These are phyloP conservation scores for Clostera curtula DNA, from an alignment of 2,888 invertebrate genomes.

Conservation along the genomic window DNA sequence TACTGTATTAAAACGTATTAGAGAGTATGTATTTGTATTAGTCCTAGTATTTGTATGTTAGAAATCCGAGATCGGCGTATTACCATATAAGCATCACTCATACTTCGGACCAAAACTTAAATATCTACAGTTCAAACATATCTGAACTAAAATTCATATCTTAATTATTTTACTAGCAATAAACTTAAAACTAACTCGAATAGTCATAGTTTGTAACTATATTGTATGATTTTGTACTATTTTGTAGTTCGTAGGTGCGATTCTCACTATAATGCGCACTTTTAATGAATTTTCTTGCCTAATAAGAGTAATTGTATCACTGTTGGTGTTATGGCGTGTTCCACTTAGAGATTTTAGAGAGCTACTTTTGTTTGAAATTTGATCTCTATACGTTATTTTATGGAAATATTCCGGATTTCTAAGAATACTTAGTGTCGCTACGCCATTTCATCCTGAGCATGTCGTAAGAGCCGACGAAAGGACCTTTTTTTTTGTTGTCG, in stretches of 20 bases:
- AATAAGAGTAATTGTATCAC: slow-evolving; percentile 31
- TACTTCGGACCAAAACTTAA: slow-evolving; percentile 57
- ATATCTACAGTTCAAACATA: slow-evolving; percentile 57
- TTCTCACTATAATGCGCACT: slow-evolving; percentile 28
- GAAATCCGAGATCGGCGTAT: slow-evolving; percentile 2
- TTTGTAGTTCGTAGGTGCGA: slow-evolving; percentile 21
- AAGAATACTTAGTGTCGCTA: too few species aligned
- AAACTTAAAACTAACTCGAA: slow-evolving; percentile 33
- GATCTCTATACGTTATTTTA: background rate
- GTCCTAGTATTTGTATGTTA: too few species aligned
- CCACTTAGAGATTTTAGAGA: slow-evolving; percentile 17
- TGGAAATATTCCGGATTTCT: background rate
- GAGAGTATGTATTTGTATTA: too few species aligned
- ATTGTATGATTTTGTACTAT: slow-evolving; percentile 28
- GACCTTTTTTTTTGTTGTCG: too few species aligned
- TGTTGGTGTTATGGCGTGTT: slow-evolving; percentile 27
- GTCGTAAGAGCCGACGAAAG: too few species aligned
- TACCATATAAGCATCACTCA: slow-evolving; percentile 19
- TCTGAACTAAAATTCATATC: slow-evolving; percentile 61
- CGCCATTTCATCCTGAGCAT: too few species aligned
- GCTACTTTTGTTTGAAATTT: background rate
- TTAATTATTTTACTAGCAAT: slow-evolving; percentile 54
- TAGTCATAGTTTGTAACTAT: slow-evolving; percentile 30
- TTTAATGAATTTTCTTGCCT: slow-evolving; percentile 44
- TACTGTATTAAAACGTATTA: too few species aligned